Percentiles rank a stretch among this genome's conserved stretches.
phyloP scores from a whole-genome alignment of 1,140 invertebrate species.

The Palaemon carinicauda region DNA sequence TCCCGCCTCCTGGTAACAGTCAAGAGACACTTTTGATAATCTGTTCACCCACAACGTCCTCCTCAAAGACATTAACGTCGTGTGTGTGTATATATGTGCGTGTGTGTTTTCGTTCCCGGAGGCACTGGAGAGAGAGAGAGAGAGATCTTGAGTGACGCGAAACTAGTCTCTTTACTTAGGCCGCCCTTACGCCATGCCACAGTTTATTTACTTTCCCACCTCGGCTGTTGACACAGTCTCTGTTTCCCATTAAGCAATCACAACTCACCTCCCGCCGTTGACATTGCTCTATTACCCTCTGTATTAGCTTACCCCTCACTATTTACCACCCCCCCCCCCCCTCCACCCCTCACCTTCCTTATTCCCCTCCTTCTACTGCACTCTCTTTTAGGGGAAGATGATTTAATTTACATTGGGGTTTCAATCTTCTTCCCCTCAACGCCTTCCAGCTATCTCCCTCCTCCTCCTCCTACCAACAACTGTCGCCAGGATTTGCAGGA shows the following conservation, averaged over 20 bases:
- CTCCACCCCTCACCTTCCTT: neutral
- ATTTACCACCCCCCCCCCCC: neutral
- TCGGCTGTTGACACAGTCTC: slow-evolving; percentile 4
- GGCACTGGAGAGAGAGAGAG: neutral
- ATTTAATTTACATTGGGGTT: neutral
- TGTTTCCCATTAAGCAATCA: slow-evolving; percentile 14
- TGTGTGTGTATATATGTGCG: neutral
- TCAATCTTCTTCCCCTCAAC: neutral
- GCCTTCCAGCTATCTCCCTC: neutral
- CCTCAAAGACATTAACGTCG: neutral
- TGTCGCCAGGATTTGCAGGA: too few relatives aligned
- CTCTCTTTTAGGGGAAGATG: neutral
- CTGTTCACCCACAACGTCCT: too few relatives aligned
- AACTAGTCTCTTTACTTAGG: slow-evolving; percentile 3
- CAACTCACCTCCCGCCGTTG: slow-evolving; percentile 30
- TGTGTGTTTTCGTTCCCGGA: neutral
- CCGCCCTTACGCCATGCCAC: neutral
- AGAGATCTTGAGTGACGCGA: neutral
- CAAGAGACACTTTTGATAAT: too few relatives aligned
- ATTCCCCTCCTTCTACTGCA: too few relatives aligned
- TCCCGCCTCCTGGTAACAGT: too few relatives aligned
- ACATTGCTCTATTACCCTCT: slow-evolving; percentile 36
- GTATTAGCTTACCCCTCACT: slow-evolving; percentile 16
- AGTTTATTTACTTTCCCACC: slow-evolving; percentile 6
- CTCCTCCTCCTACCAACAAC: too few relatives aligned